Percentiles rank a stretch among this genome's conserved stretches.
Evolutionary conservation across 2,113 vertebrate species (phyloP).

Genomic region (Meleagris gallopavo): DNA sequence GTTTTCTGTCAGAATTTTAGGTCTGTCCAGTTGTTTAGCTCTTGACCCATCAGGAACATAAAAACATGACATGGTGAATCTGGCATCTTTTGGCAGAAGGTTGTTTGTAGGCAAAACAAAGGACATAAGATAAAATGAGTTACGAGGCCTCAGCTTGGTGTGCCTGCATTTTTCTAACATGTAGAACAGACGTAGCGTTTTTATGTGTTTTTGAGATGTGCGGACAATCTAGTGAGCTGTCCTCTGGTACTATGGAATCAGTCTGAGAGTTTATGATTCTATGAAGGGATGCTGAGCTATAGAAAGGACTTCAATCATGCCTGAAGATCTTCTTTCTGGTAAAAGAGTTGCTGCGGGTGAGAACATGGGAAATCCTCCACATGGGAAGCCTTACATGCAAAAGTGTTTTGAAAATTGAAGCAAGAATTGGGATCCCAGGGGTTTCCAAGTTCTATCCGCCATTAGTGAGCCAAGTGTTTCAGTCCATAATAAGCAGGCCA

Average conservation of each 20-base stretch:
- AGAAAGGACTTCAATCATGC: background rate
- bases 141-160: background rate
- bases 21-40: background rate
- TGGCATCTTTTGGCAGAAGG: background rate
- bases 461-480: background rate
- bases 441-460: background rate
- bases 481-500: background rate
- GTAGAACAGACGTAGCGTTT: background rate
- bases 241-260: background rate
- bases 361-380: background rate
- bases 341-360: background rate
- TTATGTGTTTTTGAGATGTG: background rate
- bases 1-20: background rate
- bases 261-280: background rate
- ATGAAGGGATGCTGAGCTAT: background rate
- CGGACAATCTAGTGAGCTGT: background rate
- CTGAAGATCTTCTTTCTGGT: background rate
- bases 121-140: background rate
- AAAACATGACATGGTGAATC: background rate
- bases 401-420: background rate
- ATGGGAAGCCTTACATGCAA: background rate
- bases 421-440: background rate
- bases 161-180: background rate
- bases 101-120: constrained; percentile 6
- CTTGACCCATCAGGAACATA: background rate